Evolutionary conservation across 2,797 vertebrate genomes (phyloP).

Genomic region (Percopsis omiscomaycus): DNA sequence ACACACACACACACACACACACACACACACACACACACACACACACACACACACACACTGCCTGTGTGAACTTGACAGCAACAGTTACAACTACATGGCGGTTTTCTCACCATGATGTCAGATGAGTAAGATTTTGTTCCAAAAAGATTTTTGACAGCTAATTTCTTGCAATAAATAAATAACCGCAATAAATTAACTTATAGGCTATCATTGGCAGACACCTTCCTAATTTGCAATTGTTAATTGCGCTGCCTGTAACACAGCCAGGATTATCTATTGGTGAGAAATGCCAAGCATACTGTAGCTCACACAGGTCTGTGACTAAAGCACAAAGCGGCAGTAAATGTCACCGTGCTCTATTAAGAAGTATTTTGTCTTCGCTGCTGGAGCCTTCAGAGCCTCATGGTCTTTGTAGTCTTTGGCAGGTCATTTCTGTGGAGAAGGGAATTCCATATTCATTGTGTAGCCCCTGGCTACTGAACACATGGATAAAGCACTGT

Average conservation of each 20-base stretch:
- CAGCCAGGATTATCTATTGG: constrained; percentile 32
- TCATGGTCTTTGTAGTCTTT: constrained; percentile 53
- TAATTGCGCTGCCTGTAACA: not conserved
- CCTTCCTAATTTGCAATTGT: not conserved
- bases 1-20: constrained; percentile 10
- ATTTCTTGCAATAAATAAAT: not conserved
- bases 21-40: constrained; percentile 7
- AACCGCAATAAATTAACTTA: not conserved
- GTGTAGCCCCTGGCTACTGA: constrained; percentile 18
- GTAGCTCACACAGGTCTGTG: constrained; percentile 11
- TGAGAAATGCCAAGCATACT: constrained; percentile 32
- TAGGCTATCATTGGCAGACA: not conserved
- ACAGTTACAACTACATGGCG: not conserved
- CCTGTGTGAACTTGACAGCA: not conserved
- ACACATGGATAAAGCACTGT: constrained; percentile 36
- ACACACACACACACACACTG: not conserved
- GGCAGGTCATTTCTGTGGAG: constrained; percentile 48
- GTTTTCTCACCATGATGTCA: not conserved
- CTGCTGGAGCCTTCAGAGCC: constrained; percentile 34
- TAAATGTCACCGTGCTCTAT: constrained; percentile 58
- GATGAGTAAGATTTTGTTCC: not conserved
- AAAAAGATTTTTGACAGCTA: not conserved
- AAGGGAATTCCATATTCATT: constrained; percentile 43
- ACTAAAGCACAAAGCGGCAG: constrained; percentile 35
- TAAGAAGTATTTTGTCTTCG: constrained; percentile 53